These are phyloP conservation scores for Halyomorpha halys DNA, from an alignment of 1,140 invertebrate genomes.

Conservation along the genomic window DNA sequence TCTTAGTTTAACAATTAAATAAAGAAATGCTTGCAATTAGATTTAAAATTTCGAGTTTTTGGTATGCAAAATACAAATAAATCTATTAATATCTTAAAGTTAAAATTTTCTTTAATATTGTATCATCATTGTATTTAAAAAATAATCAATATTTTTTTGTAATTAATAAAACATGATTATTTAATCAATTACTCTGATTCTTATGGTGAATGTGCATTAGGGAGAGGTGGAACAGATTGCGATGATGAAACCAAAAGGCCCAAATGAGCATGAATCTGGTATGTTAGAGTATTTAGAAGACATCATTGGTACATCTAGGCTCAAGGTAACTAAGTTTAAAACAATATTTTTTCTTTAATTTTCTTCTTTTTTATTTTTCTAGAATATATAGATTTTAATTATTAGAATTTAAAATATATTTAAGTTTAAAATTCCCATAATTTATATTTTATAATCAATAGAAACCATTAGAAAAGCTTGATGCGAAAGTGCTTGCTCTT, in stretches of 20 bases:
- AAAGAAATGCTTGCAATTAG: too few species aligned
- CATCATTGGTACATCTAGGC: slow-evolving; percentile 89
- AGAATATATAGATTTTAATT: too few species aligned
- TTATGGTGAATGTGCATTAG: slow-evolving; percentile 39
- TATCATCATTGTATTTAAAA: too few species aligned
- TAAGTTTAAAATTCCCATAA: background rate
- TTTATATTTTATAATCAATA: slow-evolving; percentile 31
- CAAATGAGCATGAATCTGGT: slow-evolving; percentile 74
- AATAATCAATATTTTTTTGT: too few species aligned
- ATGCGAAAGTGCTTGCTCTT: slow-evolving; percentile 62
- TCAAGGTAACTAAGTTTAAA: slow-evolving; percentile 47
- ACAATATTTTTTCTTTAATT: too few species aligned
- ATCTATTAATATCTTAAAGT: too few species aligned
- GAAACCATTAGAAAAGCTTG: slow-evolving; percentile 72
- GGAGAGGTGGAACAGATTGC: slow-evolving; percentile 99
- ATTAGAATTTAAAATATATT: background rate
- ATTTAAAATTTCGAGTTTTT: too few species aligned
- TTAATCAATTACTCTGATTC: too few species aligned
- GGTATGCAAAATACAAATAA: too few species aligned
- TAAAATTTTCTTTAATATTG: too few species aligned
- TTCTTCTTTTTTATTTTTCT: background rate
- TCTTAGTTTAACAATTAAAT: too few species aligned
- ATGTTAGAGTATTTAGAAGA: slow-evolving; percentile 99
- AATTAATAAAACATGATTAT: too few species aligned
- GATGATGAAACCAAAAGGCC: slow-evolving; percentile 94